Conservation (phyloP, 2,888 invertebrate species). For the Sialis fuliginosa region DNA sequence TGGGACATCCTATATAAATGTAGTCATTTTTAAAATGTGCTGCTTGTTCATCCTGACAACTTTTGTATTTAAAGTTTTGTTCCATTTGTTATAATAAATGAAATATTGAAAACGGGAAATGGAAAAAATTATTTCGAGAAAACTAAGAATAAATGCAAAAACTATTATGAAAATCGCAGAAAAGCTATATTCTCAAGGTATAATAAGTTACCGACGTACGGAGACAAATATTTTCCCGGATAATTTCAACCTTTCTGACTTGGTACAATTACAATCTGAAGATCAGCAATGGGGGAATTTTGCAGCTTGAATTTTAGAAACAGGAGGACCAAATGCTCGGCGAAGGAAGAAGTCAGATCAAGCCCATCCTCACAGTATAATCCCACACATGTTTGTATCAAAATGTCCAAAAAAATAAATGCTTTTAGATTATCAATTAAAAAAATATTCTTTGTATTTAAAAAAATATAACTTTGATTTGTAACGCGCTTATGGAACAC, state of each 20-base stretch:
- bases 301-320: slow-evolving; percentile 56
- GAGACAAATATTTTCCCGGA: slow-evolving; percentile 96
- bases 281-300: slow-evolving; percentile 78
- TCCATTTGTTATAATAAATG: too few species aligned
- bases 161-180: slow-evolving; percentile 93
- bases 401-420: too few species aligned
- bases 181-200: slow-evolving; percentile 84
- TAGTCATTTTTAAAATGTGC: too few species aligned
- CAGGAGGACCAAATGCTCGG: slow-evolving; percentile 71
- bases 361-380: slow-evolving; percentile 99
- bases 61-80: too few species aligned
- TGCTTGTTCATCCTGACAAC: too few species aligned
- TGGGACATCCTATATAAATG: too few species aligned
- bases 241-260: slow-evolving; percentile 57
- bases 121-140: slow-evolving; percentile 85
- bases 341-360: slow-evolving; percentile 93
- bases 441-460: too few species aligned
- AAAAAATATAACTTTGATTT: too few species aligned
- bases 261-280: slow-evolving; percentile 58
- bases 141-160: slow-evolving; percentile 83
- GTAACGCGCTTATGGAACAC: too few species aligned
- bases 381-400: too few species aligned
- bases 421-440: too few species aligned
- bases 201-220: slow-evolving; percentile 95
- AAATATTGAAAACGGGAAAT: too few species aligned